Base-by-base conservation (phyloP, 2,113 vertebrate genomes). In the Parus major region DNA sequence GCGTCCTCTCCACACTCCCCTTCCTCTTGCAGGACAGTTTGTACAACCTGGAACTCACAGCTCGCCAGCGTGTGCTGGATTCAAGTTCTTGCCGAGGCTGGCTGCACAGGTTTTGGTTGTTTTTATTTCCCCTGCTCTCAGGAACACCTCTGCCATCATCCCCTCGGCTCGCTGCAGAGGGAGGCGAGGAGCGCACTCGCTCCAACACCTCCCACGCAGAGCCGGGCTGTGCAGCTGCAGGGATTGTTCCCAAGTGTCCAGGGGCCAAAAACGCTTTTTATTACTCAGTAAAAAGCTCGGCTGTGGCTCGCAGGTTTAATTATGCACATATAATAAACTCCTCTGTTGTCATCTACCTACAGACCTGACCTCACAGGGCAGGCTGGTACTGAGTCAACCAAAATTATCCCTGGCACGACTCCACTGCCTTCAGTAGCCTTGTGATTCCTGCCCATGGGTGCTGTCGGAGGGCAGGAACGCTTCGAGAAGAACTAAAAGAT, bases 211-310 rank as follows among this genome's bases (percentile, higher is more conserved):
- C 95, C 94, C 94, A 42, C 69, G 1, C 90, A 66, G 79, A n/a
- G 12, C 71, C 75, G 39, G 76, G 46, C 80, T 83, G 31, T 31
- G 90, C 95, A 95, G 84, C 91, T 95, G 95, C 93, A 89, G 28
- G 28, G 66, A 55, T 79, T 25, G 61, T 12, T 95, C 84, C 82
- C 19, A 5, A 90, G 71, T 7, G 76, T 90, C 90, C 82, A 14
- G 75, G 82, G 85, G 82, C 93, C 77, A 90, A 80, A 55, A 53
- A 78, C 0, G 7, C 66, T 88, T 87, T 81, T 93, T 66, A 83
- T 69, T 65, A n/a, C 9, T 3, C 59, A 17, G 63, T 47, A 27
- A 76, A 76, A 39, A 90, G 70, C 66, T 31, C 31, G 79, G 87
- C 92, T 76, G 47, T 5, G 63, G 75, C 84, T 44, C 23, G 68